Conservation (phyloP, 2,113 vertebrate species). For the Antennarius striatus region DNA sequence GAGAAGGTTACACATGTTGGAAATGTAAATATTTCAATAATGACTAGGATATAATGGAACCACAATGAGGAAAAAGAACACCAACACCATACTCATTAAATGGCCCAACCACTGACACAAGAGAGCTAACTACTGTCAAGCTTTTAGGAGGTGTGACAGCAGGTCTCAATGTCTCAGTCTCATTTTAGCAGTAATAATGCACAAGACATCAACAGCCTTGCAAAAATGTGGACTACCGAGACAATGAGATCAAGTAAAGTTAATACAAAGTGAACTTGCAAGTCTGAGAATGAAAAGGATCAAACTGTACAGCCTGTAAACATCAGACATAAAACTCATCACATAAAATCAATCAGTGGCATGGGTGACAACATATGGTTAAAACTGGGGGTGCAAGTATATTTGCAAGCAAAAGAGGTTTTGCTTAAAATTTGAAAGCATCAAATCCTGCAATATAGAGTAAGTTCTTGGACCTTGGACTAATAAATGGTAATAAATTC, state of each 20-base stretch:
- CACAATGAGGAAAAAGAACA: slow-evolving; percentile 11
- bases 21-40: slow-evolving; percentile 24
- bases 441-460: too few relatives aligned
- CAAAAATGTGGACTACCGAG: too few relatives aligned
- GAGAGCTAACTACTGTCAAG: slow-evolving; percentile 14
- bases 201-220: not conserved
- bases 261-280: not conserved
- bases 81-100: slow-evolving; percentile 21
- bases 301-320: not conserved
- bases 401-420: too few relatives aligned
- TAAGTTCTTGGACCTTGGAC: too few relatives aligned
- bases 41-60: slow-evolving; percentile 15
- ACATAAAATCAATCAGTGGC: too few relatives aligned
- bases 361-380: too few relatives aligned
- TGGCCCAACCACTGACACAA: slow-evolving; percentile 23
- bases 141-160: slow-evolving; percentile 2
- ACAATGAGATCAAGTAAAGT: not conserved
- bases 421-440: too few relatives aligned
- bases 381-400: too few relatives aligned
- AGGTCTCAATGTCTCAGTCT: not conserved
- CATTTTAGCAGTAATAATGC: not conserved
- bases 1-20: not conserved
- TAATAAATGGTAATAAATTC: too few relatives aligned
- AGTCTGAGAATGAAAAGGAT: not conserved
- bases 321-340: too few relatives aligned